Percentiles rank a stretch among this genome's conserved stretches.
phyloP scores from a whole-genome alignment of 37 sponge, comb jelly and placozoan genomes.

The Petrosia ficiformis region DNA sequence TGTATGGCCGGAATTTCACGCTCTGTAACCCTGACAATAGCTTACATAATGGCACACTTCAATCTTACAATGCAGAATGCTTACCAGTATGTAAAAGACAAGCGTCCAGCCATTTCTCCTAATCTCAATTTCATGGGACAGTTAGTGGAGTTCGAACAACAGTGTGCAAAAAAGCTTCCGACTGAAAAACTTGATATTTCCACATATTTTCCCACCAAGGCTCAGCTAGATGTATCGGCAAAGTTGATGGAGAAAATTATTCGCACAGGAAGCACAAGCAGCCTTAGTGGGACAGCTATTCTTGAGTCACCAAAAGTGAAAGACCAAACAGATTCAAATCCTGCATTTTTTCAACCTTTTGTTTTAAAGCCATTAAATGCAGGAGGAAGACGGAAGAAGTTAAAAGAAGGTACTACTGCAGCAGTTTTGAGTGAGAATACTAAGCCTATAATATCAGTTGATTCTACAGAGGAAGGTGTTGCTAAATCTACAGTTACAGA shows the following conservation, averaged over 20 bases:
- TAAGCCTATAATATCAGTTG: not conserved
- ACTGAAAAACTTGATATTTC: constrained; percentile 2
- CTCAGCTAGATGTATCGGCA: constrained; percentile 19
- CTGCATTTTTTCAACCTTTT: not conserved
- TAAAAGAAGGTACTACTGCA: too few species aligned
- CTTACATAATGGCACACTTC: constrained; percentile 89
- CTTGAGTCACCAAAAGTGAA: not conserved
- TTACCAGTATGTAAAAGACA: constrained; percentile 86
- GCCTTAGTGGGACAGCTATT: not conserved
- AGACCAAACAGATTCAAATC: not conserved
- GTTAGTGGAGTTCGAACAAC: constrained; percentile 85
- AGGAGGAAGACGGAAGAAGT: not conserved
- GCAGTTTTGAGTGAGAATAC: not conserved
- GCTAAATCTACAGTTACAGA: not conserved
- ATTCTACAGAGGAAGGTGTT: not conserved
- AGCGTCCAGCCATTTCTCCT: constrained; percentile 83
- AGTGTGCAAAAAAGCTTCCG: constrained; percentile 10
- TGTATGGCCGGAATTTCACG: constrained; percentile 96
- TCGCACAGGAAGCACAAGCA: constrained; percentile 2
- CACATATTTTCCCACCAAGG: constrained; percentile 12
- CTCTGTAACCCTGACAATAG: constrained; percentile 89
- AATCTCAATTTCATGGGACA: constrained; percentile 99
- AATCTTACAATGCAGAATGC: constrained; percentile 73
- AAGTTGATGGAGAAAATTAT: not conserved
- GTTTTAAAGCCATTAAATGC: not conserved